Percentiles rank a stretch among this genome's conserved stretches.
Conservation (phyloP, 2,113 vertebrate species). For the Nibea coibor region DNA sequence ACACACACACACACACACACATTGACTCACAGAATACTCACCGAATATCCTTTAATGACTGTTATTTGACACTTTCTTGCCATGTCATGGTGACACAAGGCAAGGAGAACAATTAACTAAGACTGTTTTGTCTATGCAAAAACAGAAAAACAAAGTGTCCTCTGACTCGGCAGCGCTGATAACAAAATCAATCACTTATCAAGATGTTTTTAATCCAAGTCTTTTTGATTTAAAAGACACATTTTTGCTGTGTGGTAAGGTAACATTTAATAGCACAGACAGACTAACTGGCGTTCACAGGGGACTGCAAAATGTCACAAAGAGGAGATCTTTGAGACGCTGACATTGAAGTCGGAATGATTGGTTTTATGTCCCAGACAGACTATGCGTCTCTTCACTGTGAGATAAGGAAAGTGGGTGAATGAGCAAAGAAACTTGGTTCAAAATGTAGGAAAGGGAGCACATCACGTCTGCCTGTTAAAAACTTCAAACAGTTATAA, state of each 20-base stretch:
- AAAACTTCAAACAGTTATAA: background rate
- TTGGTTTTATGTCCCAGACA: background rate
- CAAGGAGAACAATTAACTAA: constrained; percentile 44
- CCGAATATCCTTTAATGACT: constrained; percentile 76
- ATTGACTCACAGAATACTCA: constrained; percentile 38
- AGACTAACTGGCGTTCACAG: background rate
- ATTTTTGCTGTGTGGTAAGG: background rate
- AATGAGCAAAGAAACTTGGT: background rate
- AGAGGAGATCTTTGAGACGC: background rate
- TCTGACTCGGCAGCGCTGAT: background rate
- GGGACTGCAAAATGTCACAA: background rate
- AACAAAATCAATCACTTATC: background rate
- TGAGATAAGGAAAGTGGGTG: background rate
- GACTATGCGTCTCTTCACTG: background rate
- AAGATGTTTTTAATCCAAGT: background rate
- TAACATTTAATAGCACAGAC: background rate
- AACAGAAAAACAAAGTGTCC: constrained; percentile 53
- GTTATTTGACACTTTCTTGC: constrained; percentile 71
- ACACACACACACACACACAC: constrained; percentile 29
- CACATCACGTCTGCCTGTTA: too few species aligned
- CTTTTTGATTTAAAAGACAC: background rate
- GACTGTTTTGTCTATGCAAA: constrained; percentile 38
- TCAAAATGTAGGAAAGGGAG: background rate
- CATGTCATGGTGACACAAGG: constrained; percentile 70
- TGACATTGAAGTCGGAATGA: background rate